Evolutionary conservation across 1,140 invertebrate genomes (phyloP), one percentile per base, ranked within the genome.

Genomic region (Hormaphis cornu): DNA sequence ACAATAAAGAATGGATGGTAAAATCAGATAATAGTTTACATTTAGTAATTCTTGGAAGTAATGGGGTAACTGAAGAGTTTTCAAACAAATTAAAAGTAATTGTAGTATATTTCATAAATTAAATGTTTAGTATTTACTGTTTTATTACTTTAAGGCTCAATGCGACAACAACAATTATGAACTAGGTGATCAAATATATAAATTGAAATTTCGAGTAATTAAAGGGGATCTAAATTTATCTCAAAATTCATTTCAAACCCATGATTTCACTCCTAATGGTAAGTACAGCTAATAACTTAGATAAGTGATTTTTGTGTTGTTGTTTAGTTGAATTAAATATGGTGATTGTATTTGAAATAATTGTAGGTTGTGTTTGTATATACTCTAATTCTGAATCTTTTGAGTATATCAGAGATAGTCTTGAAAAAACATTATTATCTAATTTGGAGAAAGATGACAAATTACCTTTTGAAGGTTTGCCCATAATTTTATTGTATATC

Each of bases 371-470:
- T 69, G 90, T 91, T 78, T 91, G 89, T 77, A 89, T 96, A 28
- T 98, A 93, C 79, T 91, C 92, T 73, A 91, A 94, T 76, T 87
- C 89, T 72, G 87, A 92, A 74, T 91, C 91, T 2, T 89, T 97
- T 76, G 93, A 96, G 74, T 96, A 94, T 77, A 87, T 97, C 44
- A 83, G 91, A 73, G 88, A 89, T 71, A 93, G 91, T 76, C 82
- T 97, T 71, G 92, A 96, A 76, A 93, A 94, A 77, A 95, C 92
- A 12, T 80, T 97, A 7, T 78, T 96, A 0, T 91, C 90, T 4
- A 95, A 94, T 83, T 81, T 95, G 66, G 90, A 94, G 77, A 87
- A 92, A 75, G 91, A 95, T 75, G 92, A 95, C 75, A 86, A 91
- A 72, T 77, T 89, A 59, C 87, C 89, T 16, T 90, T 93, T 76